Percentiles rank a stretch among this genome's conserved stretches.
These are phyloP conservation scores for Lydus trimaculatus DNA, from an alignment of 2,888 invertebrate genomes.

Conservation along the genomic window DNA sequence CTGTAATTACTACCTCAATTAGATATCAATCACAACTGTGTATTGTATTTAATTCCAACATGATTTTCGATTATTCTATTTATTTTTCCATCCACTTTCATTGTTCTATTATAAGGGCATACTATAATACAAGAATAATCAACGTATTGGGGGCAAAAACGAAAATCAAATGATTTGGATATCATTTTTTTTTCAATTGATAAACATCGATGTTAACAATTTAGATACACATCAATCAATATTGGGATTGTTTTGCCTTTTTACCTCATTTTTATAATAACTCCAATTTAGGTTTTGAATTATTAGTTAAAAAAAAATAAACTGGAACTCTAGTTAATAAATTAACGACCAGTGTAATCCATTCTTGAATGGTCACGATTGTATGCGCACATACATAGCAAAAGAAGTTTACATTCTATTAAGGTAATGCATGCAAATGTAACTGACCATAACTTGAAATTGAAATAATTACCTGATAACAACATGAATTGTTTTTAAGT, in stretches of 20 bases:
- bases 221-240: neutral
- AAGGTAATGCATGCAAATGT: neutral
- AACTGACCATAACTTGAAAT: neutral
- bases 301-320: neutral
- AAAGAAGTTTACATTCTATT: neutral
- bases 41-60: neutral
- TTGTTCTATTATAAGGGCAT: neutral
- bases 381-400: neutral
- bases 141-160: neutral
- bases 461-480: neutral
- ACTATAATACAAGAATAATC: neutral
- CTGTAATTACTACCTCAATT: neutral
- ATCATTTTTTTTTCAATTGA: neutral
- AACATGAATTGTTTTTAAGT: neutral
- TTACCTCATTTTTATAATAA: neutral
- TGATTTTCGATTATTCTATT: constrained; percentile 1
- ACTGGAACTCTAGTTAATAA: neutral
- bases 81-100: neutral
- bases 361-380: neutral
- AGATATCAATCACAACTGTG: neutral
- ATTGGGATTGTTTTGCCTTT: neutral
- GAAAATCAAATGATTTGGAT: neutral
- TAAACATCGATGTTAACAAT: neutral
- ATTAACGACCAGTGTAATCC: neutral
- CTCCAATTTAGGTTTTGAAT: neutral